Percentiles rank a stretch among this genome's conserved stretches.
Conservation (phyloP, 2,797 vertebrate species). For the Nasua narica region DNA sequence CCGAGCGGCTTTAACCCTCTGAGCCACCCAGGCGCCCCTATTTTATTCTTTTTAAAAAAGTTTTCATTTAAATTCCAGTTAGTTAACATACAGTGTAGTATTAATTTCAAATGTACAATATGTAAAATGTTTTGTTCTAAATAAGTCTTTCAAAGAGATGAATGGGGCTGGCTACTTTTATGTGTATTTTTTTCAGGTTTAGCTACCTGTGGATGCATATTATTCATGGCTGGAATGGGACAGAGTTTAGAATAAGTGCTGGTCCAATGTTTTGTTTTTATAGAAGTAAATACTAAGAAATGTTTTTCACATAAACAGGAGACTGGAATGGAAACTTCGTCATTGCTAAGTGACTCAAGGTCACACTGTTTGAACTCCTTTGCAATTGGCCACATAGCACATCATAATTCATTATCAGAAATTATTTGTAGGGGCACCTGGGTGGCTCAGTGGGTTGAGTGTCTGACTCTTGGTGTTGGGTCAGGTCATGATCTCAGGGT, state of each 20-base stretch:
- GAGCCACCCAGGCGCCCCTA: too few relatives aligned
- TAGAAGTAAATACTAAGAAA: background rate
- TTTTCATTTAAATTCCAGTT: background rate
- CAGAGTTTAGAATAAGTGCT: background rate
- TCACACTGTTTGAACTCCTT: background rate
- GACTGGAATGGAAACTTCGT: background rate
- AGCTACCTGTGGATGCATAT: background rate
- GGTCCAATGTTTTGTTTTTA: background rate
- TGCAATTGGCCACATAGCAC: background rate
- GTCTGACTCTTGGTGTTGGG: background rate
- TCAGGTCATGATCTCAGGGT: background rate
- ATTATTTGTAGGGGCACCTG: background rate
- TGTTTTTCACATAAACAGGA: background rate
- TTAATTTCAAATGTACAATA: background rate
- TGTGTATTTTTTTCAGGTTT: background rate
- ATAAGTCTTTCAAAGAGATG: background rate
- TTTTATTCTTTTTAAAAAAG: background rate
- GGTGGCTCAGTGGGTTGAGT: background rate
- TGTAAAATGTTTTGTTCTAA: background rate
- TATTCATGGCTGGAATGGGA: background rate
- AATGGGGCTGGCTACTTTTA: background rate
- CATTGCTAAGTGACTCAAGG: background rate
- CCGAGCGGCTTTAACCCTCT: too few relatives aligned
- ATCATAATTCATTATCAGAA: background rate
- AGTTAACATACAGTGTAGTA: background rate